Conservation (phyloP, 2,113 vertebrate species). For the Tichodroma muraria region DNA sequence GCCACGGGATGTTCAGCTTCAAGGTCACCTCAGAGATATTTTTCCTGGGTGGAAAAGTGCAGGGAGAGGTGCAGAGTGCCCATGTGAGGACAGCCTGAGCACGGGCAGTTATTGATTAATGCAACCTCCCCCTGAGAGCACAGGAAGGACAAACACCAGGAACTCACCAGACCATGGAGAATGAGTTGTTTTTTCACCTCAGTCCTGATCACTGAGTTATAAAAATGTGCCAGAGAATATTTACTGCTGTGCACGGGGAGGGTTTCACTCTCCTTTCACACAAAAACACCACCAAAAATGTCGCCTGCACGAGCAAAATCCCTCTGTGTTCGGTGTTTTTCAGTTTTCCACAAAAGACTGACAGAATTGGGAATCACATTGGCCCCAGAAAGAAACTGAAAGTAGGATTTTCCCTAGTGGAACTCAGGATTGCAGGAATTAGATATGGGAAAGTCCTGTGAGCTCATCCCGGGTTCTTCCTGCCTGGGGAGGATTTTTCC, state of each 20-base stretch:
- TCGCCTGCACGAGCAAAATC: background rate
- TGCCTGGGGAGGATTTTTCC: background rate
- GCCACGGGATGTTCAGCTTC: background rate
- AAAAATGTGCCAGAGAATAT: background rate
- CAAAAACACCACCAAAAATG: background rate
- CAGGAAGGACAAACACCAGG: background rate
- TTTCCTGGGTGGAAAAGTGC: background rate
- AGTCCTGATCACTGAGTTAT: background rate
- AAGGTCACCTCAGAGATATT: background rate
- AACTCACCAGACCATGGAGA: background rate
- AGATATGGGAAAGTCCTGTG: constrained; percentile 31
- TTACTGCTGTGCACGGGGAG: background rate
- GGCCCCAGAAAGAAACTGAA: background rate
- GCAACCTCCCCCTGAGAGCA: background rate
- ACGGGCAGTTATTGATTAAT: background rate
- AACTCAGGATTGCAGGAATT: background rate
- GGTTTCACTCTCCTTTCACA: background rate
- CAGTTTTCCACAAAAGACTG: background rate
- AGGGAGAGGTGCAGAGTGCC: background rate
- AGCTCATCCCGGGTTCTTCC: background rate
- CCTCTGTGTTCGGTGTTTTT: background rate
- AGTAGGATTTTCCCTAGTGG: constrained; percentile 6
- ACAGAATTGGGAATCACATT: background rate
- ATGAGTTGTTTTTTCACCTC: background rate
- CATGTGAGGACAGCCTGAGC: background rate